Percentiles rank a stretch among this genome's conserved stretches.
These are phyloP conservation scores for Phyllostomus hastatus DNA, from an alignment of 2,113 vertebrate genomes.

Conservation along the genomic window DNA sequence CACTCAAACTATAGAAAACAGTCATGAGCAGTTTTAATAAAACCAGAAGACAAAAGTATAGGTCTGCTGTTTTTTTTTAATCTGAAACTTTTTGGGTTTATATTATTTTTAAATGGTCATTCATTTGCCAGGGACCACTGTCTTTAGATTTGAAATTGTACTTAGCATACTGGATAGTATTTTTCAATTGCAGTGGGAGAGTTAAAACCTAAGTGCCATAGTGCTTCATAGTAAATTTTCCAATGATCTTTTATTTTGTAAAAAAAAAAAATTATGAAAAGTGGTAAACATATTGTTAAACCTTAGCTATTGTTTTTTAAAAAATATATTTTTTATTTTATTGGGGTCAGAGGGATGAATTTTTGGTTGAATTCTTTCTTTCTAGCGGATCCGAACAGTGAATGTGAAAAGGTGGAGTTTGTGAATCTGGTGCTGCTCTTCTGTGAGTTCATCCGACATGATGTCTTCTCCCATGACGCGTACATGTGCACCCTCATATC, in stretches of 20 bases:
- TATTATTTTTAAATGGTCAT: background rate
- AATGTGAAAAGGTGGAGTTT: constrained; percentile 84
- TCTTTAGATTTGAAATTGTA: background rate
- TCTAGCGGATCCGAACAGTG: constrained; percentile 81
- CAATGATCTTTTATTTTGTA: background rate
- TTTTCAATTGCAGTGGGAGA: background rate
- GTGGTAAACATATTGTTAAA: background rate
- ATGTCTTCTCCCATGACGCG: constrained; percentile 83
- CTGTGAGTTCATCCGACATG: constrained; percentile 83
- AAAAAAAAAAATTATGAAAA: background rate
- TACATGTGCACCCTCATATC: constrained; percentile 88
- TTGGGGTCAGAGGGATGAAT: rapidly evolving
- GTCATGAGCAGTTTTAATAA: background rate
- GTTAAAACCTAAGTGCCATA: background rate
- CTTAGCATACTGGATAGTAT: background rate
- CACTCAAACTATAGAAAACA: no score
- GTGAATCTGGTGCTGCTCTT: constrained; percentile 86
- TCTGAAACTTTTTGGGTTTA: background rate
- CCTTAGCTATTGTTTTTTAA: background rate
- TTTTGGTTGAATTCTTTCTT: background rate
- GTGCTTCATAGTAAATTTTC: background rate
- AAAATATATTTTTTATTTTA: background rate
- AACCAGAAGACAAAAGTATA: background rate
- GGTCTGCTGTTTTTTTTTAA: background rate
- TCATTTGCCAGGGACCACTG: background rate